Evolutionary conservation across 2,797 vertebrate species (phyloP), one percentile per base, ranked within the genome.

Genomic region (Nannoperca obscura): DNA sequence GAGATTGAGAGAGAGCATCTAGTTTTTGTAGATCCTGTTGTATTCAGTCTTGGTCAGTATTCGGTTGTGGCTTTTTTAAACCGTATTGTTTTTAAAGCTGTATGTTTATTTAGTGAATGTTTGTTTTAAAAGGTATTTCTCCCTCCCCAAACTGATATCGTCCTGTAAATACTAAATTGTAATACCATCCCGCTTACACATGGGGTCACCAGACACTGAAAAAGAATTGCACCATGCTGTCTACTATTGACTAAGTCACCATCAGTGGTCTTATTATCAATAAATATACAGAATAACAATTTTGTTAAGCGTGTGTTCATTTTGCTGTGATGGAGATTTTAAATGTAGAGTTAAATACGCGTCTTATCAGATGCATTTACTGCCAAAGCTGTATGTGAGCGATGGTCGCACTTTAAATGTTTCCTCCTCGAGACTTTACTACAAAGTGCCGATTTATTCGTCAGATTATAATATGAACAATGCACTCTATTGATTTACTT

Each of bases 231-330:
- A 94, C 93, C 91, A 86, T 86, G 85, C 83, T 85, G 88, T 94
- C 90, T 87, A 87, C 73, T 89, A 78, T 88, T 95, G 95, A 97
- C 96, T 95, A 96, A 95, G 96, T 97, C 96, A 97, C 96, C 96
- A 96, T 96, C 96, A 97, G 97, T 98, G 96, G 96, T 97, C 96
- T 96, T 95, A 93, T 94, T 97, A 97, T 97, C 96, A 98, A 98
- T 98, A 98, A 98, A 98, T 95, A 96, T 90, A 87, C 74, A 74
- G 74, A 88, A 91, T 91, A 91, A 92, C 82, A 66, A 3, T 22
- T 73, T 74, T 76, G 73, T 74, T 53, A 58, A 5, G 14, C 0
- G 22, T 63, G 13, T 49, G 17, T 71, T 88, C 5, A 54, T 89
- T 82, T 20, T 60, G 17, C 22, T 15, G 0, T 17, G 32, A 70